A percentile compares a stretch with the other conserved stretches of the same genome.
Conservation (phyloP, 2,797 vertebrate genomes). For the Pseudochirops corinnae region DNA sequence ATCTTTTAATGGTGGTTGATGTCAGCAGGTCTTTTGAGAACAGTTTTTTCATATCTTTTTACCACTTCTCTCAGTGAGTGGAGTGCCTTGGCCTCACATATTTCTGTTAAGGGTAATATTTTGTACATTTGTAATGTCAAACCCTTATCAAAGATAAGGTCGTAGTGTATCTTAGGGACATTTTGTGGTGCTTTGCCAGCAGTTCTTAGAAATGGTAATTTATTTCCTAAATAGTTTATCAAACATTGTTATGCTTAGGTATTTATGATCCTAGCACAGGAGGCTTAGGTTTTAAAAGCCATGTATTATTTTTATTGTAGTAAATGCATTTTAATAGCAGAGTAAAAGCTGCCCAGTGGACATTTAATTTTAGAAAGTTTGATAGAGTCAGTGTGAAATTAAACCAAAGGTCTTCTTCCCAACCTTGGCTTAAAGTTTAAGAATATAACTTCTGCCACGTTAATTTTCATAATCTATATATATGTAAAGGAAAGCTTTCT, state of each 20-base stretch:
- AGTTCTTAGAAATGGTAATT: background rate
- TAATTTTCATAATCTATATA: background rate
- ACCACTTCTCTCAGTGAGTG: background rate
- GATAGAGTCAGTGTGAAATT: background rate
- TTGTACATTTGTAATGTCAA: background rate
- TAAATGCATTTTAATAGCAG: background rate
- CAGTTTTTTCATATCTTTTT: background rate
- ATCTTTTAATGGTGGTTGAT: background rate
- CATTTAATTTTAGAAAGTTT: background rate
- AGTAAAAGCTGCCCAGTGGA: background rate
- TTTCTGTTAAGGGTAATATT: background rate
- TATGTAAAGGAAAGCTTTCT: no score
- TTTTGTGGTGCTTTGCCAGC: background rate
- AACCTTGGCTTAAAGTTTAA: background rate
- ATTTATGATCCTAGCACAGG: background rate
- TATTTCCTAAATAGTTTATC: background rate
- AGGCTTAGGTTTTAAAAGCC: background rate
- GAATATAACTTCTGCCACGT: background rate
- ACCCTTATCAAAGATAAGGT: background rate
- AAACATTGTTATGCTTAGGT: background rate
- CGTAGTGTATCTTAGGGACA: background rate
- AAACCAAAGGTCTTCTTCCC: background rate
- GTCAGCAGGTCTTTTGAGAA: background rate
- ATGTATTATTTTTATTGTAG: background rate
- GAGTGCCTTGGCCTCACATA: background rate